These are phyloP conservation scores for Apomyelois bistriatella DNA, from an alignment of 2,888 invertebrate species.

Conservation along the genomic window DNA sequence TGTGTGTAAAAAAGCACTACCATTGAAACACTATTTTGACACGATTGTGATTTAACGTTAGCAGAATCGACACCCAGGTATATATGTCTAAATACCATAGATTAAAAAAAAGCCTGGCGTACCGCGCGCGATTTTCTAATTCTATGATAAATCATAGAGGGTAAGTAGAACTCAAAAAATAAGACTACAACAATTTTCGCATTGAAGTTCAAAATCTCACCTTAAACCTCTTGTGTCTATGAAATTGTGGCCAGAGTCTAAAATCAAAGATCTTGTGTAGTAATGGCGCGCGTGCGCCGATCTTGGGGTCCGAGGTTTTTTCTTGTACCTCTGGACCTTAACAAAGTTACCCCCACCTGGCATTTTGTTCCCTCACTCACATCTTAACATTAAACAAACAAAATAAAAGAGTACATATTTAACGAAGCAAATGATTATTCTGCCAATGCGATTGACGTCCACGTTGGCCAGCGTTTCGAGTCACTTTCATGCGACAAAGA, in stretches of 20 bases:
- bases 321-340: conserved; percentile 52
- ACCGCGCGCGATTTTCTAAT: too few relatives aligned
- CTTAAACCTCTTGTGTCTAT: conserved; percentile 24
- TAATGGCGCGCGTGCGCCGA: conserved; percentile 57
- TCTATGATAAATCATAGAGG: too few relatives aligned
- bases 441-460: conserved; percentile 41
- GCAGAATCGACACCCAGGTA: too few relatives aligned
- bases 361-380: conserved; percentile 49
- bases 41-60: too few relatives aligned
- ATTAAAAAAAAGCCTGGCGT: too few relatives aligned
- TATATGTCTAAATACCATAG: too few relatives aligned
- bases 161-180: too few relatives aligned
- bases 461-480: conserved; percentile 31
- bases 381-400: conserved; percentile 32
- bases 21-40: too few relatives aligned
- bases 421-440: conserved; percentile 20
- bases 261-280: conserved; percentile 54
- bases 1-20: too few relatives aligned
- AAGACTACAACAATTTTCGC: too few relatives aligned
- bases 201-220: conserved; percentile 31
- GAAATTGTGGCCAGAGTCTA: conserved; percentile 26
- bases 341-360: conserved; percentile 54
- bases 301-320: conserved; percentile 46
- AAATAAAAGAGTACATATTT: conserved; percentile 21
- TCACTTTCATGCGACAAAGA: conserved; percentile 58